Conservation (phyloP, 2,113 vertebrate genomes). For the Prionailurus bengalensis region DNA sequence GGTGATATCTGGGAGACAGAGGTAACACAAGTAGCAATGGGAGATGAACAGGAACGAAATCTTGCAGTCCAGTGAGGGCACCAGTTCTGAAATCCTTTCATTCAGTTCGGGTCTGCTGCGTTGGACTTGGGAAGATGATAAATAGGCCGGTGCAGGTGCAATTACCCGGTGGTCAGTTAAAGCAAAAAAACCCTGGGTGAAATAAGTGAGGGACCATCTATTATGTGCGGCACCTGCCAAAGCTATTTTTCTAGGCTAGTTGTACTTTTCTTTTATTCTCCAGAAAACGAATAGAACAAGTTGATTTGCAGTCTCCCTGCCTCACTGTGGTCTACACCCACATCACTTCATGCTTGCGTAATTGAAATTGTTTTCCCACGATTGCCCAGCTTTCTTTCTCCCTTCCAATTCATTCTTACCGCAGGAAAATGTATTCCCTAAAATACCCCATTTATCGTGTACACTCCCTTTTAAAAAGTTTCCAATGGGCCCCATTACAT, state of each 20-base stretch:
- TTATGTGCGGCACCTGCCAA: neutral
- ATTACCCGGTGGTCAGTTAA: constrained; percentile 55
- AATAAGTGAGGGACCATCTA: constrained; percentile 2
- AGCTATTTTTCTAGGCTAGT: constrained; percentile 25
- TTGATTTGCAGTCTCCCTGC: neutral
- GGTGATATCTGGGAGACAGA: neutral
- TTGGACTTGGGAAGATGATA: constrained; percentile 37
- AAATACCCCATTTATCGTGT: neutral
- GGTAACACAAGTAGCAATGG: neutral
- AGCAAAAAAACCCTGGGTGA: neutral
- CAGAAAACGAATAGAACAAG: neutral
- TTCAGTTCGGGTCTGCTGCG: neutral
- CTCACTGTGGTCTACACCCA: neutral
- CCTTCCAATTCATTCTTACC: neutral
- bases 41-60: neutral
- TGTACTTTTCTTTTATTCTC: neutral
- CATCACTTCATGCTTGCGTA: neutral
- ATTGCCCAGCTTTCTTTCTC: neutral
- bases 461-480: neutral
- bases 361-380: neutral
- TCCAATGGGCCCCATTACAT: neutral
- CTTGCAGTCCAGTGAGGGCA: neutral
- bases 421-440: neutral
- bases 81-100: neutral
- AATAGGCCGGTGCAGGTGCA: neutral